Base-by-base conservation (phyloP, 2,888 invertebrate genomes). In the Ctena decussata region DNA sequence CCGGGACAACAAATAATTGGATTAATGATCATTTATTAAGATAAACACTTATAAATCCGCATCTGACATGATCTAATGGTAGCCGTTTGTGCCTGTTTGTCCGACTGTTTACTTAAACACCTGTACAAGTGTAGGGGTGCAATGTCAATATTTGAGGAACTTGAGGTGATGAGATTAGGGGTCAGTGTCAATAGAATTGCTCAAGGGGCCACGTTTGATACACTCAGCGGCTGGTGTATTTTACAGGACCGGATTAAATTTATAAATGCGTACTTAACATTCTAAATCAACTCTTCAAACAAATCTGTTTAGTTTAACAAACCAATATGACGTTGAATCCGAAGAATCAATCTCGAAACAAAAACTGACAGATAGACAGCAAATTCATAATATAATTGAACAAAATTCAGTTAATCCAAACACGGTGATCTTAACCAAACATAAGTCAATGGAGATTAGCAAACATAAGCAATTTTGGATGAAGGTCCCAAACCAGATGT, bases 51-150 rank as follows among this genome's bases (percentile, higher is more conserved):
- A 65, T 65, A 15, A 53, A 53, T n/a, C 21, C 53, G 8, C 53
- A 53, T 53, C 53, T 65, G 35, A 65, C 65, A 65, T 35, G 35
- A 27, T 35, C 18, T 30, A 27, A 11, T 24, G 57, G 3, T 21
- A 18, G 30, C 65, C 35, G 65, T 35, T 35, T 65, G 65, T 65
- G 35, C 35, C 65, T 65, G 65, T 35, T 21, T 35, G 65, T 65
- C 65, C 35, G 65, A 65, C 32, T 65, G 65, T 65, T 65, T 32
- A 65, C 65, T 35, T 65, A 65, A 32, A 65, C 65, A 65, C 65
- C 65, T 65, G 65, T 65, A n/a, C 35, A 65, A 30, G 24, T 35
- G 21, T 18, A 18, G 65, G 1, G 35, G 35, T 35, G 35, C 11
- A 53, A 65, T 21, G 65, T 65, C 65, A 65, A 65, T 65, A 65